Evolutionary conservation across 2,113 vertebrate species (phyloP).

Genomic region (Malaclemys terrapin): DNA sequence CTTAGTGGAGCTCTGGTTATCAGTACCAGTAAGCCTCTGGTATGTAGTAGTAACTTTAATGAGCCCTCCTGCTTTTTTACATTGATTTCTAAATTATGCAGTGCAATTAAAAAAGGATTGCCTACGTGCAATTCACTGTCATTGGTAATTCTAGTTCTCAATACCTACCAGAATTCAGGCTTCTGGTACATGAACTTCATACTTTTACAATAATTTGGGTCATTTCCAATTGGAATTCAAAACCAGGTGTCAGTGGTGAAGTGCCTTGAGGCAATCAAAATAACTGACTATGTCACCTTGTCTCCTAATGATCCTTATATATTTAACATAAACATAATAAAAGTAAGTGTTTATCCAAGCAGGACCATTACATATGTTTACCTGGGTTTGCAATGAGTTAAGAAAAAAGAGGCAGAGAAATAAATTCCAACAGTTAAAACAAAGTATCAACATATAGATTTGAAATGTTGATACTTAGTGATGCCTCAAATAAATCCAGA

Average conservation of each 20-base stretch:
- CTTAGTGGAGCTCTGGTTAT: neutral
- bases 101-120: neutral
- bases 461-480: constrained; percentile 45
- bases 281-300: constrained; percentile 79
- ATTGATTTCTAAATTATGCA: neutral
- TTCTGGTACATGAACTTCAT: constrained; percentile 36
- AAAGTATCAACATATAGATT: constrained; percentile 42
- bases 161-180: constrained; percentile 3
- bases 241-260: constrained; percentile 71
- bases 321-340: constrained; percentile 78
- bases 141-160: neutral
- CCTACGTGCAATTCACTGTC: neutral
- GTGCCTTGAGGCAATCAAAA: constrained; percentile 75
- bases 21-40: neutral
- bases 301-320: constrained; percentile 79
- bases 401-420: constrained; percentile 52
- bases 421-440: neutral
- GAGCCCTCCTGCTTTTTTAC: neutral
- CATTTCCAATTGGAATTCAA: constrained; percentile 71
- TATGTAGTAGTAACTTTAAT: neutral
- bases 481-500: constrained; percentile 58
- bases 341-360: constrained; percentile 79
- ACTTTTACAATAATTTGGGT: constrained; percentile 56
- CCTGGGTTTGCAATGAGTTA: constrained; percentile 52
- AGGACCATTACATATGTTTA: constrained; percentile 79